Evolutionary conservation across 2,113 vertebrate genomes (phyloP).

Genomic region (Beaufortia kweichowensis): DNA sequence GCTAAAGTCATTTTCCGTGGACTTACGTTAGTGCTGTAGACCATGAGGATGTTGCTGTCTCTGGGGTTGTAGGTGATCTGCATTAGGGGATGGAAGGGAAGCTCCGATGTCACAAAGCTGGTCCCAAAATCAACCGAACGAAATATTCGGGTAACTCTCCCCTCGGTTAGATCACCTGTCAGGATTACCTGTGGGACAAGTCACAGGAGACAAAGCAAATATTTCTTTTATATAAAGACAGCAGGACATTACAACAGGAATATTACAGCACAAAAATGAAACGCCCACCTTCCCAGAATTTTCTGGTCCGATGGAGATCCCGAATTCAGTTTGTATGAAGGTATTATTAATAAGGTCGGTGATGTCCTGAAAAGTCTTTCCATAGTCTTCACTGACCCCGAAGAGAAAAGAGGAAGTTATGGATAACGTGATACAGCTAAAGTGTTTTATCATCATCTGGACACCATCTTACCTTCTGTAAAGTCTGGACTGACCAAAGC

Average conservation of each 20-base stretch:
- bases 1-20: too few relatives aligned
- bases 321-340: constrained; percentile 88
- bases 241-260: too few relatives aligned
- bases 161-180: constrained; percentile 82
- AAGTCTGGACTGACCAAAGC: constrained; percentile 87
- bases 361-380: constrained; percentile 87
- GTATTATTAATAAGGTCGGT: constrained; percentile 87
- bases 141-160: constrained; percentile 79
- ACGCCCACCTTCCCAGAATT: constrained; percentile 86
- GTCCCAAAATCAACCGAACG: constrained; percentile 82
- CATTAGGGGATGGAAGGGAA: constrained; percentile 82
- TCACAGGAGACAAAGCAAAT: background rate
- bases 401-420: constrained; percentile 23
- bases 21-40: constrained; percentile 80
- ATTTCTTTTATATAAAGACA: too few relatives aligned
- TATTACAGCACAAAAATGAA: background rate
- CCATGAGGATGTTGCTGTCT: constrained; percentile 74
- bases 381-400: constrained; percentile 84
- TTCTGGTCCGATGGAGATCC: constrained; percentile 85
- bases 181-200: constrained; percentile 81
- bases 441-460: background rate
- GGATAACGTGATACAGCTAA: background rate
- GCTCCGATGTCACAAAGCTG: constrained; percentile 76
- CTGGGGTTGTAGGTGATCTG: constrained; percentile 83
- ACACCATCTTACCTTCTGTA: constrained; percentile 82